These are phyloP conservation scores for Sphenodon punctatus DNA, from an alignment of 2,797 vertebrate species.

Conservation along the genomic window DNA sequence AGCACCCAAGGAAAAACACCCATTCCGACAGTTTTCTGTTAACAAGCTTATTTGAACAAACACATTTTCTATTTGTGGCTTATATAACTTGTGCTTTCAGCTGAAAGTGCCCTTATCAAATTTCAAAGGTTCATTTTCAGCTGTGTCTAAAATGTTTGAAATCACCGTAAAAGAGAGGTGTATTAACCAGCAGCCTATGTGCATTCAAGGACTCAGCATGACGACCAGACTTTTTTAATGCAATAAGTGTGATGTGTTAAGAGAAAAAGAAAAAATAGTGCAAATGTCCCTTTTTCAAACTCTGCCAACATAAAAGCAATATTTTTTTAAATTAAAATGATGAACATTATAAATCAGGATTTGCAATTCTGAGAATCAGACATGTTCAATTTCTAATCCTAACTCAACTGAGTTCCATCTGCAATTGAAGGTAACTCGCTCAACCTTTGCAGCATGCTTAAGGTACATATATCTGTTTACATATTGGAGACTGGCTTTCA, in stretches of 20 bases:
- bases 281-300: too few species aligned
- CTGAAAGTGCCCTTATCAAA: background rate
- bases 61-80: background rate
- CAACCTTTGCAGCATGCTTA: too few species aligned
- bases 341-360: too few species aligned
- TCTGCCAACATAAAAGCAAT: too few species aligned
- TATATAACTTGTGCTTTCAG: background rate
- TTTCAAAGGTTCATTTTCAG: background rate
- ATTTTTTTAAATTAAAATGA: too few species aligned
- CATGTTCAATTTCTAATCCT: background rate
- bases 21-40: background rate
- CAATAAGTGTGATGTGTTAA: too few species aligned
- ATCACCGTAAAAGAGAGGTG: background rate
- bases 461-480: too few species aligned
- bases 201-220: background rate
- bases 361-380: fast-evolving
- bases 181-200: background rate
- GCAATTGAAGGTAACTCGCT: too few species aligned
- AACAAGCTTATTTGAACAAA: background rate
- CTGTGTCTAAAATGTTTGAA: background rate
- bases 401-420: background rate
- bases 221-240: too few species aligned
- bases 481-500: too few species aligned
- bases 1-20: background rate
- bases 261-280: too few species aligned